Evolutionary conservation across 1,140 invertebrate species (phyloP).

Genomic region (Arctopsyche grandis): DNA sequence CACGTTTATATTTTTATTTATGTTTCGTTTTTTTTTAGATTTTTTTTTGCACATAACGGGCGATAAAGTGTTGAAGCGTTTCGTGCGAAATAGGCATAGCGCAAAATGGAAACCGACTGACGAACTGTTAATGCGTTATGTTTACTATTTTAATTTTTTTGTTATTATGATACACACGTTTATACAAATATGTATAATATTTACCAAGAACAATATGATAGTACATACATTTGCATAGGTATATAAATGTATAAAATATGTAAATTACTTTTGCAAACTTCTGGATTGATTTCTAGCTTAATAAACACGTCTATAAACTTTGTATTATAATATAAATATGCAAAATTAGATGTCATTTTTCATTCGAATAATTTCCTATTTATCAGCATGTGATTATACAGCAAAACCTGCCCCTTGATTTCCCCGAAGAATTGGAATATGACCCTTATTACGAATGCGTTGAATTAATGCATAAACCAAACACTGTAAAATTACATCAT

Average conservation of each 20-base stretch:
- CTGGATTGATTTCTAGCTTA: too few relatives aligned
- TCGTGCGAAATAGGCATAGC: background rate
- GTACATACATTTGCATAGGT: background rate
- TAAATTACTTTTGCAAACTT: too few relatives aligned
- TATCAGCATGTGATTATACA: slow-evolving; percentile 15
- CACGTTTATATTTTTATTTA: too few relatives aligned
- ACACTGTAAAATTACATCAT: background rate
- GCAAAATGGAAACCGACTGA: background rate
- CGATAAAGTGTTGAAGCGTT: background rate
- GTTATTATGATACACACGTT: too few relatives aligned
- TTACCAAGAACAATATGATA: background rate
- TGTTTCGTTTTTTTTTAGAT: too few relatives aligned
- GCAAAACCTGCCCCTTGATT: slow-evolving; percentile 35
- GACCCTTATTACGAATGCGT: slow-evolving; percentile 34
- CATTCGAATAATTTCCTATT: background rate
- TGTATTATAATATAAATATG: background rate
- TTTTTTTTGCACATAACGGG: background rate
- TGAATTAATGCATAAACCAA: slow-evolving; percentile 11
- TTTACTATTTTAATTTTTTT: background rate
- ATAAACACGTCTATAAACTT: too few relatives aligned
- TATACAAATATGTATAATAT: background rate
- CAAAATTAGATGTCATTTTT: background rate
- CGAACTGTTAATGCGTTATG: background rate
- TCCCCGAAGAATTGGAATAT: slow-evolving; percentile 16
- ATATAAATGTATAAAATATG: too few relatives aligned